These are phyloP conservation scores for Ophthalmolycus amberensis DNA, from an alignment of 2,113 vertebrate genomes.

Conservation along the genomic window DNA sequence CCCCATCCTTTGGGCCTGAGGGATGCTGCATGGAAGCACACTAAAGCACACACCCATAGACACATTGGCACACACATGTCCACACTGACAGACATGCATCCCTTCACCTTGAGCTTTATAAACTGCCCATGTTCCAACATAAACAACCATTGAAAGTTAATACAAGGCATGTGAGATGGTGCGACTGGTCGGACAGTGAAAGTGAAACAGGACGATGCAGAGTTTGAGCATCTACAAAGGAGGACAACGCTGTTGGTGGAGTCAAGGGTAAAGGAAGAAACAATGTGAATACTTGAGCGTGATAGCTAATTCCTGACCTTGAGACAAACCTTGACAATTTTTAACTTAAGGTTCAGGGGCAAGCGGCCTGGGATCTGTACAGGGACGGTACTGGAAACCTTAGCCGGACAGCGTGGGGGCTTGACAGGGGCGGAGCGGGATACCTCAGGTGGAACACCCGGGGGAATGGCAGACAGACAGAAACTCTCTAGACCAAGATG, in stretches of 20 bases:
- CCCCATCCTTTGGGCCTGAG: constrained; percentile 31
- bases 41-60: not conserved
- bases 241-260: not conserved
- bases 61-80: not conserved
- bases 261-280: not conserved
- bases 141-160: not conserved
- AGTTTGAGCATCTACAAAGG: not conserved
- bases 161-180: not conserved
- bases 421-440: not conserved
- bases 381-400: not conserved
- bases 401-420: not conserved
- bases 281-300: not conserved
- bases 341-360: not conserved
- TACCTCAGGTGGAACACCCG: not conserved
- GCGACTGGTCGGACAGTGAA: not conserved
- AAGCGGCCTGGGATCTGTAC: not conserved
- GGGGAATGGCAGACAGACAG: not conserved
- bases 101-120: not conserved
- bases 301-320: not conserved
- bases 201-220: no score
- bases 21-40: not conserved
- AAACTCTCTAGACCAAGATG: not conserved
- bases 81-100: not conserved
- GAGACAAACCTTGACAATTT: not conserved
- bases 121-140: not conserved